These are phyloP conservation scores for Mugil cephalus DNA, from an alignment of 2,113 vertebrate species.

Conservation along the genomic window DNA sequence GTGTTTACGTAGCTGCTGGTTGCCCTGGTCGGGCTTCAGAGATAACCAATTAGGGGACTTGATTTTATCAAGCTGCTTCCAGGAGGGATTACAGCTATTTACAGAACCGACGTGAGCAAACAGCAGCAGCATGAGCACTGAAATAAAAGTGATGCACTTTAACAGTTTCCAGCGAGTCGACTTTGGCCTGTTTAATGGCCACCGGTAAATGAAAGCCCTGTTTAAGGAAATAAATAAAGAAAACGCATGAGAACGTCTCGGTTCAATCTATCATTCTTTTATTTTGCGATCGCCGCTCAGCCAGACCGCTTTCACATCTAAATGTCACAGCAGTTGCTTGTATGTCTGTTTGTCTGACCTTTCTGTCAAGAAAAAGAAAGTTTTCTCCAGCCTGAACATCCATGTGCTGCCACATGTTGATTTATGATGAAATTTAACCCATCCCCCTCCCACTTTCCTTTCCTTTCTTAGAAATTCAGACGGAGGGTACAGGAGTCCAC, in stretches of 20 bases:
- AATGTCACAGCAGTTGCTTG: conserved; percentile 38
- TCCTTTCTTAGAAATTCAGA: conserved; percentile 91
- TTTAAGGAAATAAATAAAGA: conserved; percentile 19
- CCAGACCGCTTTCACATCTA: conserved; percentile 33
- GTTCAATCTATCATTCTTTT: conserved; percentile 20
- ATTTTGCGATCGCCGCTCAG: conserved; percentile 18
- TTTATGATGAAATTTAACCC: conserved; percentile 68
- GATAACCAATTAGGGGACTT: conserved; percentile 56
- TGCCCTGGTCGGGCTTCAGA: conserved; percentile 25
- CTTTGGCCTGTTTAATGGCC: conserved; percentile 49
- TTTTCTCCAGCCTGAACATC: conserved; percentile 45
- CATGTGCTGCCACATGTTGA: conserved; percentile 43
- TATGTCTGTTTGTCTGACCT: conserved; percentile 46
- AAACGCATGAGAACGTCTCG: conserved; percentile 1
- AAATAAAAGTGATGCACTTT: conserved; percentile 38
- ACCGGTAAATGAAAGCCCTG: conserved; percentile 35
- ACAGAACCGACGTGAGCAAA: conserved; percentile 51
- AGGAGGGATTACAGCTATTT: conserved; percentile 54
- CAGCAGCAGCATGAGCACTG: conserved; percentile 14
- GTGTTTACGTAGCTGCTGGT: conserved; percentile 39
- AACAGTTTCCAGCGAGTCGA: conserved; percentile 67
- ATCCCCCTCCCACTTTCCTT: conserved; percentile 20
- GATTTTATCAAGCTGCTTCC: conserved; percentile 53
- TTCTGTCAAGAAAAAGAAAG: conserved; percentile 34
- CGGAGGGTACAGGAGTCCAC: conserved; percentile 98